phyloP scores from a whole-genome alignment of 2,113 vertebrate genomes.

The Xenopus borealis region DNA sequence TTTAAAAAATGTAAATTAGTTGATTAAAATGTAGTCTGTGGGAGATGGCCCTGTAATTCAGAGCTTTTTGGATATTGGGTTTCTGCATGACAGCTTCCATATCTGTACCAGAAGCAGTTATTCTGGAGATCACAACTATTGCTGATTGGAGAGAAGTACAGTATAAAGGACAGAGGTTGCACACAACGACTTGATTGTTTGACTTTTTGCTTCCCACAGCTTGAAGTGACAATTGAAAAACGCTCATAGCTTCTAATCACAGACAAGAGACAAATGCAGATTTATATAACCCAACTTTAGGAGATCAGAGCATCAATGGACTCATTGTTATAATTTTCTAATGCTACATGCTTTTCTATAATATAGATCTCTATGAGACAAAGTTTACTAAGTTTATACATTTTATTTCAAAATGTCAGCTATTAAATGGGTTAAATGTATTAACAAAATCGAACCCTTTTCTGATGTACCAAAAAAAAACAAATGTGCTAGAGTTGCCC shows the following conservation, averaged over 20 bases:
- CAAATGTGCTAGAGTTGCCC: slow-evolving; percentile 68
- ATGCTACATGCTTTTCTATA: background rate
- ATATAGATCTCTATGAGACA: background rate
- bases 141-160: too few relatives aligned
- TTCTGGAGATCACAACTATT: too few relatives aligned
- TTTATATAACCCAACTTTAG: slow-evolving; percentile 65
- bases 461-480: slow-evolving; percentile 70
- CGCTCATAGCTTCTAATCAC: slow-evolving; percentile 59
- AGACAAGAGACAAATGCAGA: slow-evolving; percentile 57
- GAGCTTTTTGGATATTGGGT: too few relatives aligned
- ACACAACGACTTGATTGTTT: too few relatives aligned
- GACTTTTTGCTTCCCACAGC: slow-evolving; percentile 54
- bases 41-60: too few relatives aligned
- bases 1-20: too few relatives aligned
- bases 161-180: too few relatives aligned
- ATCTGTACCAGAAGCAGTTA: too few relatives aligned
- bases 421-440: slow-evolving; percentile 73
- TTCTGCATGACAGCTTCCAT: too few relatives aligned
- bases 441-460: slow-evolving; percentile 65
- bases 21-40: too few relatives aligned
- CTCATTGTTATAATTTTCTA: slow-evolving; percentile 27
- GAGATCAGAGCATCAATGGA: slow-evolving; percentile 62
- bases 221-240: slow-evolving; percentile 67
- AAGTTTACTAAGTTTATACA: slow-evolving; percentile 17
- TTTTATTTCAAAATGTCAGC: slow-evolving; percentile 76